Conservation (phyloP, 1,140 invertebrate species). For the Cecropterus lyciades region DNA sequence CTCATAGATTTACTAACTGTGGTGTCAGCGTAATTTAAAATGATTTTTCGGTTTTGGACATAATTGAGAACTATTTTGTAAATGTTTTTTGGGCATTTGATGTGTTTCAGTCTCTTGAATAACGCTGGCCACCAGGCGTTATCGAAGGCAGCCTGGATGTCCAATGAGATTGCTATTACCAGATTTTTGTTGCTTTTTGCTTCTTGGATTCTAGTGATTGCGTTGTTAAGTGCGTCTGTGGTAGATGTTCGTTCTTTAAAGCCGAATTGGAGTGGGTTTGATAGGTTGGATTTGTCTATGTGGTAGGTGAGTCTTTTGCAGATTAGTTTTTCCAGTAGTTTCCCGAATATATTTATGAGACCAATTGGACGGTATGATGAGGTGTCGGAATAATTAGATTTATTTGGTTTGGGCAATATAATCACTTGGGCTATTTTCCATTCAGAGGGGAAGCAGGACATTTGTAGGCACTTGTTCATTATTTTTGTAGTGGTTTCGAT, state of each 20-base stretch:
- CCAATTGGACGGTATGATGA: conserved; percentile 36
- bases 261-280: conserved; percentile 26
- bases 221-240: conserved; percentile 19
- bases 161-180: conserved; percentile 33
- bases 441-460: conserved; percentile 8
- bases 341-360: conserved; percentile 39
- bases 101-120: conserved; percentile 12
- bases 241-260: conserved; percentile 38
- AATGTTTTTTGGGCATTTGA: conserved; percentile 33
- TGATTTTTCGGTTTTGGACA: conserved; percentile 6
- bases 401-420: conserved; percentile 6
- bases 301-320: conserved; percentile 31
- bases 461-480: conserved; percentile 6
- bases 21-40: conserved; percentile 9
- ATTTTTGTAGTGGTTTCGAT: background rate
- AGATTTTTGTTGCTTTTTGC: conserved; percentile 1
- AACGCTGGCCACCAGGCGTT: conserved; percentile 42
- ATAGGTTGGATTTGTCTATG: background rate
- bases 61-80: conserved; percentile 24
- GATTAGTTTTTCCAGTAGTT: conserved; percentile 42
- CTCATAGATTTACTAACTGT: conserved; percentile 32
- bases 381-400: conserved; percentile 14
- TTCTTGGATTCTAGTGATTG: conserved; percentile 2
- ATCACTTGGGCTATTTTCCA: conserved; percentile 21
- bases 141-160: conserved; percentile 35